Evolutionary conservation across 1,140 invertebrate genomes (phyloP).

Genomic region (Maconellicoccus hirsutus): DNA sequence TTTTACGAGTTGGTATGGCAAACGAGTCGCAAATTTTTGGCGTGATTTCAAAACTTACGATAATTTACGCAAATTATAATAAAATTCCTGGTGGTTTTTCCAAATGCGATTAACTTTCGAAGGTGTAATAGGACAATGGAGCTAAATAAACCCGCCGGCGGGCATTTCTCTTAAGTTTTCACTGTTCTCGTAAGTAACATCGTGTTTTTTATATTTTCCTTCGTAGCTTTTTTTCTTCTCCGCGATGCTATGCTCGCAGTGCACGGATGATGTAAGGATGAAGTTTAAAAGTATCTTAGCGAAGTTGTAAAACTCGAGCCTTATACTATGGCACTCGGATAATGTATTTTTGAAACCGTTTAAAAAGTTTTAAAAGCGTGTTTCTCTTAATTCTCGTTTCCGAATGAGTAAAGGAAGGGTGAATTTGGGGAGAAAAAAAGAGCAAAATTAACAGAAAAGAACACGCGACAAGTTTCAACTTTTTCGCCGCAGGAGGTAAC

Average conservation of each 20-base stretch:
- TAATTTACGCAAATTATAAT: no score
- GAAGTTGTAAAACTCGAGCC: slow-evolving; percentile 7
- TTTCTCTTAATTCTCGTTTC: slow-evolving; percentile 9
- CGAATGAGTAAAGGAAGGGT: not conserved
- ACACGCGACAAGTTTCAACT: not conserved
- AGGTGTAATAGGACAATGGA: no score
- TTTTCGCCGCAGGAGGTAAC: slow-evolving; percentile 1
- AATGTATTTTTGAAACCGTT: slow-evolving; percentile 9
- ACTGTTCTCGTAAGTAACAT: not conserved
- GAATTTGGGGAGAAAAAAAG: not conserved
- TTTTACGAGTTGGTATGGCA: no score
- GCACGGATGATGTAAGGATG: not conserved
- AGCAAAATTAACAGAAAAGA: slow-evolving; percentile 5
- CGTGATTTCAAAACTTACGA: no score
- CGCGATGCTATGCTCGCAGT: not conserved
- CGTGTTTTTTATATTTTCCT: not conserved
- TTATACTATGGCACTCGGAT: not conserved
- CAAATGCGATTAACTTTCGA: not conserved
- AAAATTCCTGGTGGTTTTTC: not conserved
- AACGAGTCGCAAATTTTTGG: no score
- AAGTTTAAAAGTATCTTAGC: slow-evolving; percentile 9
- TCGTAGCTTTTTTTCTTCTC: not conserved
- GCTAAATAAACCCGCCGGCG: no score
- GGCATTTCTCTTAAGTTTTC: not conserved
- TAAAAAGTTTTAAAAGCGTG: slow-evolving; percentile 9